Percentiles rank a stretch among this genome's conserved stretches.
Conservation (phyloP, 2,113 vertebrate genomes). For the Rutilus rutilus region DNA sequence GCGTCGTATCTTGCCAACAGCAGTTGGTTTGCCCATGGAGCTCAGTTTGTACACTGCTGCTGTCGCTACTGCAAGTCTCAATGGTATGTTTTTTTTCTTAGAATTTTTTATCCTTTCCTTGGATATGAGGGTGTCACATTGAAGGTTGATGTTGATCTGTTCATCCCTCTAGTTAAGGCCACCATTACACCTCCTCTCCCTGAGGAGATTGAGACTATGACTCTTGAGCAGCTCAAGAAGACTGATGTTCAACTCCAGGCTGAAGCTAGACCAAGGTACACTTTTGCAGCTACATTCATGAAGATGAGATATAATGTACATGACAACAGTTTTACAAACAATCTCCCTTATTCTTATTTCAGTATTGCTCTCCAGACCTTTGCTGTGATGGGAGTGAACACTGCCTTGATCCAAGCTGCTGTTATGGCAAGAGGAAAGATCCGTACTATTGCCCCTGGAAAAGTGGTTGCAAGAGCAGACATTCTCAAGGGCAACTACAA, state of each 20-base stretch:
- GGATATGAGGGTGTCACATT: too few relatives aligned
- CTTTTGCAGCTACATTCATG: too few relatives aligned
- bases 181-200: too few relatives aligned
- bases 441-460: conserved; percentile 65
- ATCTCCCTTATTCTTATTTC: conserved; percentile 47
- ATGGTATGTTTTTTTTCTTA: conserved; percentile 61
- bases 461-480: conserved; percentile 74
- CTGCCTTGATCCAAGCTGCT: conserved; percentile 75
- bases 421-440: conserved; percentile 72
- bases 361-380: conserved; percentile 74
- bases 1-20: conserved; percentile 74
- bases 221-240: too few relatives aligned
- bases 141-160: too few relatives aligned
- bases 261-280: too few relatives aligned
- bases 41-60: conserved; percentile 71
- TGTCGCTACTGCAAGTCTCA: conserved; percentile 64
- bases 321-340: not conserved
- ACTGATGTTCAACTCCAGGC: too few relatives aligned
- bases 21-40: conserved; percentile 79
- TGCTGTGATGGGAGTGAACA: conserved; percentile 82
- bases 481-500: conserved; percentile 48
- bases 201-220: too few relatives aligned
- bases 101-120: too few relatives aligned
- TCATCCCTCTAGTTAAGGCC: too few relatives aligned
- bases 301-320: too few relatives aligned